Conservation (phyloP, 1,140 invertebrate species). For the Drosophila ohnishii region DNA sequence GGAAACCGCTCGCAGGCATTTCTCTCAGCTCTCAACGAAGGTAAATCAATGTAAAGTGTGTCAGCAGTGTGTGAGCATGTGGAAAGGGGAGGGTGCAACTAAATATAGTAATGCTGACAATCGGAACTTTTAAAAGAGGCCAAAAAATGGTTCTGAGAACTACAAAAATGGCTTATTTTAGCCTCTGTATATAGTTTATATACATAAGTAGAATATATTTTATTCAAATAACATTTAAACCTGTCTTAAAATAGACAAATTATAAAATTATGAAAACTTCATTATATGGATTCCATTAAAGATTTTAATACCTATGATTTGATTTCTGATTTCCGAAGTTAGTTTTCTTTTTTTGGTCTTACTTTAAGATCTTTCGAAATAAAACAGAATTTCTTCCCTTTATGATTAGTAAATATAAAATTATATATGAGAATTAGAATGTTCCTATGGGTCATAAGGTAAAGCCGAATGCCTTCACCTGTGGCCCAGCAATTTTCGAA, state of each 20-base stretch:
- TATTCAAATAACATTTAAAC: neutral
- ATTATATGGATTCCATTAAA: no score
- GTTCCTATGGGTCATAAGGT: conserved; percentile 5
- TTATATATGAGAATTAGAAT: conserved; percentile 1
- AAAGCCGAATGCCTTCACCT: conserved; percentile 15
- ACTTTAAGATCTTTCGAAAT: neutral
- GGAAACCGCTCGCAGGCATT: conserved; percentile 47
- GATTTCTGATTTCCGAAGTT: no score
- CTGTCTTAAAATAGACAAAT: neutral
- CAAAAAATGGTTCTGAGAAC: neutral
- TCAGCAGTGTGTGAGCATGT: conserved; percentile 53
- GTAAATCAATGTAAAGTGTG: conserved; percentile 68
- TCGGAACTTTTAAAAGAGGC: neutral
- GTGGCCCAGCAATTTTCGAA: conserved; percentile 31
- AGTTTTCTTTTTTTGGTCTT: no score
- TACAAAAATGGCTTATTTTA: neutral
- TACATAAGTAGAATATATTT: neutral
- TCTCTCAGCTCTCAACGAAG: conserved; percentile 35
- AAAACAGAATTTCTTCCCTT: neutral
- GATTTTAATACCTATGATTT: no score
- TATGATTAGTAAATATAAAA: neutral
- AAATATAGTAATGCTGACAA: neutral
- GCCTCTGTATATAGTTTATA: neutral
- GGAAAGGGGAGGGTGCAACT: neutral
- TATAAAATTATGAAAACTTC: no score